Evolutionary conservation across 2,113 vertebrate genomes (phyloP).

Genomic region (Syngnathus scovelli): DNA sequence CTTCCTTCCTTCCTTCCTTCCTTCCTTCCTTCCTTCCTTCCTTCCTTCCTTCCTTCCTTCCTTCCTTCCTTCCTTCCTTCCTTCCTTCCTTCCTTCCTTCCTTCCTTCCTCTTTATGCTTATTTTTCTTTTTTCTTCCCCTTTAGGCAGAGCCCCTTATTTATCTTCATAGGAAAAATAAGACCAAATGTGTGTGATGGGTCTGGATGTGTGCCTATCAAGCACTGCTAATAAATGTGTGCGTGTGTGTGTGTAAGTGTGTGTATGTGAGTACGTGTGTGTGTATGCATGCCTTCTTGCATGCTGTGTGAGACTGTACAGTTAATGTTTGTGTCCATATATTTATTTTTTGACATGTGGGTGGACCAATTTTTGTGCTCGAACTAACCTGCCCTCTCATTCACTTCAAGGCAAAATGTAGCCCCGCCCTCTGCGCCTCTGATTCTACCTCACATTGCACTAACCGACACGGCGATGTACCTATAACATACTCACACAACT

Average conservation of each 20-base stretch:
- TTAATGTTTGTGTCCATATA: conserved; percentile 61
- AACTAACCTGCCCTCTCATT: conserved; percentile 77
- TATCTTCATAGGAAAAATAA: conserved; percentile 69
- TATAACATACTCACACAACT: conserved; percentile 45
- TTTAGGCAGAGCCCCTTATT: conserved; percentile 75
- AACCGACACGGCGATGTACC: conserved; percentile 41
- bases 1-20: conserved; percentile 18
- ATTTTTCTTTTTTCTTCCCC: conserved; percentile 74
- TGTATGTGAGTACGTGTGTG: conserved; percentile 29
- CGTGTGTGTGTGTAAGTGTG: conserved; percentile 55
- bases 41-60: conserved; percentile 59
- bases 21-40: conserved; percentile 57
- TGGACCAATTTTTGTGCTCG: conserved; percentile 65
- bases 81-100: conserved; percentile 11
- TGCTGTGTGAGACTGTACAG: conserved; percentile 62
- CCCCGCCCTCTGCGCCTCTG: conserved; percentile 63
- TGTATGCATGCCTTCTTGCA: conserved; percentile 62
- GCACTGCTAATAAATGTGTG: conserved; percentile 63
- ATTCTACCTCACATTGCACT: conserved; percentile 74
- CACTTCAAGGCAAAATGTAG: conserved; percentile 73
- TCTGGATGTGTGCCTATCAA: conserved; percentile 63
- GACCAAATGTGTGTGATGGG: conserved; percentile 65
- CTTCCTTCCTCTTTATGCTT: conserved; percentile 59
- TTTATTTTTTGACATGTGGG: conserved; percentile 60
- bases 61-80: conserved; percentile 12